Percentiles rank a stretch among this genome's conserved stretches.
phyloP scores from a whole-genome alignment of 53 echinoderm and acorn worm genomes.

The Astropecten irregularis region DNA sequence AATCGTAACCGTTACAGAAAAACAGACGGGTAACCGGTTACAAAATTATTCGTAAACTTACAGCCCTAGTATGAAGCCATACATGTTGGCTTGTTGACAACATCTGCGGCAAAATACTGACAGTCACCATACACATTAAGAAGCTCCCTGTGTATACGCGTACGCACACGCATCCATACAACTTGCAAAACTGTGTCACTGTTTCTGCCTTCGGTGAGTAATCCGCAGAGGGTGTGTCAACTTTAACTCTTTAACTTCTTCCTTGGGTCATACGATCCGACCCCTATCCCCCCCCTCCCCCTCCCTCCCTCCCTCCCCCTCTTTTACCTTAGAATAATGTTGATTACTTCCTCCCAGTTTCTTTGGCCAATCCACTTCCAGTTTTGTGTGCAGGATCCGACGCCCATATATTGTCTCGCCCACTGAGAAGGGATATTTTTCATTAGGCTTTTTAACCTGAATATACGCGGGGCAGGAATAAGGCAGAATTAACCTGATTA shows the following conservation, averaged over 20 bases:
- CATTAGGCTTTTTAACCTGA: neutral
- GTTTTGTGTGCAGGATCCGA: neutral
- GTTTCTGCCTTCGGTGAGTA: neutral
- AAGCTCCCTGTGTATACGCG: neutral
- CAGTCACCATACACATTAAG: too few relatives aligned
- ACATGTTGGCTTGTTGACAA: too few relatives aligned
- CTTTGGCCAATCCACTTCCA: neutral
- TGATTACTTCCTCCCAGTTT: constrained; percentile 42
- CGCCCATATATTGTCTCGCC: neutral
- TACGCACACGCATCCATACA: neutral
- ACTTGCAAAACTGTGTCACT: neutral
- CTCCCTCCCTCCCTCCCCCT: constrained; percentile 1
- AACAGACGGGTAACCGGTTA: too few relatives aligned
- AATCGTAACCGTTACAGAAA: too few relatives aligned
- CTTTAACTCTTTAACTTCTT: constrained; percentile 1
- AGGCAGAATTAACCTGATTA: too few relatives aligned
- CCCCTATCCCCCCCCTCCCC: too few relatives aligned
- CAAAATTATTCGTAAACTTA: too few relatives aligned
- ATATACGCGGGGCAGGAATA: too few relatives aligned
- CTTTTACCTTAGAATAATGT: constrained; percentile 29
- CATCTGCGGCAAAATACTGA: too few relatives aligned
- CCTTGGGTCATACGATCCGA: constrained; percentile 20
- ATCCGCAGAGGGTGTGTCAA: constrained; percentile 32
- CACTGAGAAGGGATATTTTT: constrained; percentile 35
- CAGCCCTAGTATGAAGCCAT: too few relatives aligned